A percentile compares a stretch with the other conserved stretches of the same genome.
Evolutionary conservation across 2,797 vertebrate species (phyloP).

Genomic region (Psittacula derbiana): DNA sequence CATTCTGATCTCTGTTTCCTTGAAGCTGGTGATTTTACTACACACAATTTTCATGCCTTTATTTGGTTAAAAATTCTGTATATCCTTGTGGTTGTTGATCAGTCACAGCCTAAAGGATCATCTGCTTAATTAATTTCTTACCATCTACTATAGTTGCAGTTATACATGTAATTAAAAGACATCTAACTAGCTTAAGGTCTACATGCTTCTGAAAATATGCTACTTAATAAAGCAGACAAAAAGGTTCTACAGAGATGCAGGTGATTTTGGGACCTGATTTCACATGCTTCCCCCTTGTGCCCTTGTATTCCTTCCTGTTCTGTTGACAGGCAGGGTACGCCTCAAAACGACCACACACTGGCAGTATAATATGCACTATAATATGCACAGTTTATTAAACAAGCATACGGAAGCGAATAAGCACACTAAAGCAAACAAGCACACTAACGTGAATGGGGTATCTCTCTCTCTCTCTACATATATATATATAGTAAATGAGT

Average conservation of each 20-base stretch:
- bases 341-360: not conserved
- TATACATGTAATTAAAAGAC: not conserved
- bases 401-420: not conserved
- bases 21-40: not conserved
- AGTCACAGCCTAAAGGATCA: not conserved
- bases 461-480: not conserved
- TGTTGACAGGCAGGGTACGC: not conserved
- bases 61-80: not conserved
- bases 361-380: not conserved
- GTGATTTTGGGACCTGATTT: not conserved
- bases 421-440: not conserved
- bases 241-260: not conserved
- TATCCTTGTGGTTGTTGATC: not conserved
- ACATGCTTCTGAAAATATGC: not conserved
- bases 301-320: not conserved
- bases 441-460: not conserved
- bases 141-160: not conserved
- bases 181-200: not conserved
- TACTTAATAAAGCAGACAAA: not conserved
- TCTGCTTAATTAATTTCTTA: not conserved
- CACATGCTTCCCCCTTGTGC: not conserved
- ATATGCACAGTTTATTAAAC: not conserved
- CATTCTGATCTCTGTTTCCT: not conserved
- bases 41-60: not conserved
- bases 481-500: not conserved